phyloP scores from a whole-genome alignment of 1,140 invertebrate species.

The Oryctes rhinoceros region DNA sequence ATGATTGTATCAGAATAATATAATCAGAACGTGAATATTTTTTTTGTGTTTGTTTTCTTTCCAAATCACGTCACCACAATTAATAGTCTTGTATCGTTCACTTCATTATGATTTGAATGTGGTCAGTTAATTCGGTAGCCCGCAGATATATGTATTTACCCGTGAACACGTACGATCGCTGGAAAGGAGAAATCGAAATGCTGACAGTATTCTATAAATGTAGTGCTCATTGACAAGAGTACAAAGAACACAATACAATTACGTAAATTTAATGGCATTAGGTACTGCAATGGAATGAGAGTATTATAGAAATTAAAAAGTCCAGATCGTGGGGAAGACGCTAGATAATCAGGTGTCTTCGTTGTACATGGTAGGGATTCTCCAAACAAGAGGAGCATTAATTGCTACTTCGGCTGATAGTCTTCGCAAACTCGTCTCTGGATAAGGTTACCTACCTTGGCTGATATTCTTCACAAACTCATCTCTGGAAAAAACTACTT shows the following conservation, averaged over 20 bases:
- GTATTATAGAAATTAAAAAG: not conserved
- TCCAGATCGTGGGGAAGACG: too few species aligned
- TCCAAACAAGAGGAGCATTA: too few species aligned
- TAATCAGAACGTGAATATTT: not conserved
- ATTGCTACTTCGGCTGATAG: too few species aligned
- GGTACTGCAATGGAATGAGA: not conserved
- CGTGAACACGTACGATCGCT: not conserved
- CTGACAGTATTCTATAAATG: not conserved
- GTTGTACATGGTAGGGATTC: too few species aligned
- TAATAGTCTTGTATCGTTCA: slow-evolving; percentile 22
- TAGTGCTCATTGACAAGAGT: slow-evolving; percentile 2
- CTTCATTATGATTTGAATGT: not conserved
- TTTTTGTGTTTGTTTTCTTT: not conserved
- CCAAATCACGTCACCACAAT: slow-evolving; percentile 8
- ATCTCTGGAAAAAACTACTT: too few species aligned
- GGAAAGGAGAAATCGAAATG: not conserved
- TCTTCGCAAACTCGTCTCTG: too few species aligned
- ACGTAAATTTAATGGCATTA: not conserved
- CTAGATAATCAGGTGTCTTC: too few species aligned
- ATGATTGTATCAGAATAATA: not conserved
- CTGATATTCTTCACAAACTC: too few species aligned
- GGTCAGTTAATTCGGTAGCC: not conserved
- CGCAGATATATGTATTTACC: not conserved
- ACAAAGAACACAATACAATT: not conserved
- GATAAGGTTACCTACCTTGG: too few species aligned